Evolutionary conservation across 2,113 vertebrate species (phyloP).

Genomic region (Centropus unirufus): DNA sequence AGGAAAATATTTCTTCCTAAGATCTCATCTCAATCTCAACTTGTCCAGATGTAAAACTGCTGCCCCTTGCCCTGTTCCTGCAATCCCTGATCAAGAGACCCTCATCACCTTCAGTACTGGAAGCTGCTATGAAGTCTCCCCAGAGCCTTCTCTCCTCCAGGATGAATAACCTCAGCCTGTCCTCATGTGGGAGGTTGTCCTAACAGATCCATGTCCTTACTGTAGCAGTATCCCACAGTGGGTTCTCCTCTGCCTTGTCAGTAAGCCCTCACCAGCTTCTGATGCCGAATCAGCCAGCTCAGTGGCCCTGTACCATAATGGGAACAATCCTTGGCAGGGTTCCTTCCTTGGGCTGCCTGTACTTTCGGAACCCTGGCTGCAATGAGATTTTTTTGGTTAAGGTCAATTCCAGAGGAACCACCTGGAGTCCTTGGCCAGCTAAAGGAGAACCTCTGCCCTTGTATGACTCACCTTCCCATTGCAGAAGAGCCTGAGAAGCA

Average conservation of each 20-base stretch:
- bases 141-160: too few relatives aligned
- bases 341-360: background rate
- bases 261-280: background rate
- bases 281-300: background rate
- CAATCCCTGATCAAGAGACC: too few relatives aligned
- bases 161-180: too few relatives aligned
- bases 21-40: too few relatives aligned
- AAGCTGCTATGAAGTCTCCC: too few relatives aligned
- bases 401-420: conserved; percentile 40
- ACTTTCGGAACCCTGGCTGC: fast-evolving
- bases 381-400: background rate
- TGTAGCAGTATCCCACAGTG: background rate
- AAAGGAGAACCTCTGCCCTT: background rate
- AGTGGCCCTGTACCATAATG: fast-evolving
- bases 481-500: background rate
- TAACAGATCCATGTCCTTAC: too few relatives aligned
- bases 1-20: too few relatives aligned
- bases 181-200: too few relatives aligned
- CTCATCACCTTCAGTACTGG: too few relatives aligned
- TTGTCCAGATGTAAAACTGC: too few relatives aligned
- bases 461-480: conserved; percentile 11
- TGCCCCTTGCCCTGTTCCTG: too few relatives aligned
- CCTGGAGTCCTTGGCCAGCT: conserved; percentile 1
- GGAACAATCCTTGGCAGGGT: background rate
- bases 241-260: background rate